Percentiles rank a stretch among this genome's conserved stretches.
Evolutionary conservation across 2,113 vertebrate species (phyloP).

Genomic region (Hystrix brachyura): DNA sequence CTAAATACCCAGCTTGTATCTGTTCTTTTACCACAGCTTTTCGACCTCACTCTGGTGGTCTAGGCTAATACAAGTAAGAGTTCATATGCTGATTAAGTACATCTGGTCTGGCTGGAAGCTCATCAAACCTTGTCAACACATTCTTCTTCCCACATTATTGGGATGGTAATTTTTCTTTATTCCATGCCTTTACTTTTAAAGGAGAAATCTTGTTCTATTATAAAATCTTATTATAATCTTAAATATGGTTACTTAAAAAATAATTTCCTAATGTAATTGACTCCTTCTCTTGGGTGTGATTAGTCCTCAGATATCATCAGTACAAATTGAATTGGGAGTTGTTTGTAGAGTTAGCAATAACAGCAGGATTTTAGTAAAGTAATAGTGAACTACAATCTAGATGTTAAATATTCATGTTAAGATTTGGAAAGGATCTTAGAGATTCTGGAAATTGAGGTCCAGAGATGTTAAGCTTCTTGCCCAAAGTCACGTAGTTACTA

Average conservation of each 20-base stretch:
- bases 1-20: too few relatives aligned
- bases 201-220: not conserved
- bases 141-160: not conserved
- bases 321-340: not conserved
- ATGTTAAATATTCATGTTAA: not conserved
- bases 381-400: not conserved
- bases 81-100: not conserved
- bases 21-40: not conserved
- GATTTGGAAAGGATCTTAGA: not conserved
- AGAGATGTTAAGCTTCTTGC: not conserved
- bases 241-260: not conserved
- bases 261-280: conserved; percentile 1
- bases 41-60: not conserved
- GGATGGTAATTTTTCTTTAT: not conserved
- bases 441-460: not conserved
- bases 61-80: not conserved
- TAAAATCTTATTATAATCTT: not conserved
- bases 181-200: not conserved
- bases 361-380: not conserved
- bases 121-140: not conserved
- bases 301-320: not conserved
- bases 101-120: not conserved
- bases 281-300: not conserved
- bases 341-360: not conserved
- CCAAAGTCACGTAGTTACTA: not conserved